Conservation (phyloP, 2,797 vertebrate genomes). For the Micropoecilia bifurca region DNA sequence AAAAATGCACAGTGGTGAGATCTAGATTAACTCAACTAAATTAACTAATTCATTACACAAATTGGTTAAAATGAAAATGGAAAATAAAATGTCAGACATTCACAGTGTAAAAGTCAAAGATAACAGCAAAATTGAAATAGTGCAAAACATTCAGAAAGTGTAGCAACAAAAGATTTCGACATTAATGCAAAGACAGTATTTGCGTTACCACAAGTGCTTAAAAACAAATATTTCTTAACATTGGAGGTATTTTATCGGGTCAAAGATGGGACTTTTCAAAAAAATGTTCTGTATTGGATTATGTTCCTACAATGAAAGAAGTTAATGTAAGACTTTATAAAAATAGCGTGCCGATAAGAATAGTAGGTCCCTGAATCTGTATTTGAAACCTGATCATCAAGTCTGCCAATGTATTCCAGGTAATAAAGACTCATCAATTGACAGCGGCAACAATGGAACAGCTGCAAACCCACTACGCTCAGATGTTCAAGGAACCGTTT, state of each 20-base stretch:
- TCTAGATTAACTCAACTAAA: too few relatives aligned
- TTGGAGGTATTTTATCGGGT: background rate
- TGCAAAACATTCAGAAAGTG: too few relatives aligned
- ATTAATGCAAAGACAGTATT: too few relatives aligned
- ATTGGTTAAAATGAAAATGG: too few relatives aligned
- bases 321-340: background rate
- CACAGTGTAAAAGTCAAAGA: too few relatives aligned
- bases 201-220: background rate
- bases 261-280: background rate
- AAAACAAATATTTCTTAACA: background rate
- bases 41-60: too few relatives aligned
- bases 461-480: conserved; percentile 58
- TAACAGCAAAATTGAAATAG: too few relatives aligned
- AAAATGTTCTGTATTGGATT: background rate
- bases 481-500: conserved; percentile 52
- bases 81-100: too few relatives aligned
- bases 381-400: background rate
- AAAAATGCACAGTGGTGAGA: too few relatives aligned
- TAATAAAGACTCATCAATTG: conserved; percentile 49
- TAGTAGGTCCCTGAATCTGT: background rate
- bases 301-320: background rate
- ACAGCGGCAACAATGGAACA: conserved; percentile 54
- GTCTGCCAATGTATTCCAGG: conserved; percentile 54
- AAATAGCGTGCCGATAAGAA: background rate
- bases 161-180: too few relatives aligned